phyloP scores from a whole-genome alignment of 2,113 vertebrate genomes.

The Ardeotis arabs region DNA sequence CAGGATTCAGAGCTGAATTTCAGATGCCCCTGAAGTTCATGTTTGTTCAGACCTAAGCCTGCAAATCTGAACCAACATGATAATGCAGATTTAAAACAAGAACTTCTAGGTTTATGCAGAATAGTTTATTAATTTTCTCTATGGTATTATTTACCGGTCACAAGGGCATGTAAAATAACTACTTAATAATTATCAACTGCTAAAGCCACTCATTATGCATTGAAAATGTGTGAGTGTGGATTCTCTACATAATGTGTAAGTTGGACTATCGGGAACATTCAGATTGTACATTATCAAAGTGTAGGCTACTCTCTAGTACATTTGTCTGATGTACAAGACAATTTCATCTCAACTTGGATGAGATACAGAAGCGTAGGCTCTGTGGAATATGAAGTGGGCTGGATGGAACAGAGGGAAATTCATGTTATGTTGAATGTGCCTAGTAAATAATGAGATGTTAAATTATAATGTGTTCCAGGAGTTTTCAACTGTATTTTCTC shows the following conservation, averaged over 20 bases:
- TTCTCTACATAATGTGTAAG: conserved; percentile 27
- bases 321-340: conserved; percentile 50
- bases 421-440: conserved; percentile 43
- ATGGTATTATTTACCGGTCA: conserved; percentile 45
- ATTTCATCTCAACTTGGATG: conserved; percentile 50
- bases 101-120: neutral
- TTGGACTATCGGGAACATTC: conserved; percentile 29
- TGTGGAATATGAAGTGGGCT: conserved; percentile 58
- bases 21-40: conserved; percentile 45
- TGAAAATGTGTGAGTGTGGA: conserved; percentile 14
- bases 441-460: conserved; percentile 67
- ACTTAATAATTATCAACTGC: conserved; percentile 50
- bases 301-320: conserved; percentile 43
- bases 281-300: conserved; percentile 21
- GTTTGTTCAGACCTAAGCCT: conserved; percentile 37
- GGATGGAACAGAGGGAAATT: conserved; percentile 55
- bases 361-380: conserved; percentile 20
- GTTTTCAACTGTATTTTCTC: conserved; percentile 53
- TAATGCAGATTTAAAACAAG: conserved; percentile 41
- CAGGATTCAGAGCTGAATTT: conserved; percentile 53
- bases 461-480: conserved; percentile 64
- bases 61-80: conserved; percentile 11
- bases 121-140: conserved; percentile 15
- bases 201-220: conserved; percentile 24
- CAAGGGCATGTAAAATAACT: conserved; percentile 53